Evolutionary conservation across 2,113 vertebrate species (phyloP).

Genomic region (Podarcis muralis): DNA sequence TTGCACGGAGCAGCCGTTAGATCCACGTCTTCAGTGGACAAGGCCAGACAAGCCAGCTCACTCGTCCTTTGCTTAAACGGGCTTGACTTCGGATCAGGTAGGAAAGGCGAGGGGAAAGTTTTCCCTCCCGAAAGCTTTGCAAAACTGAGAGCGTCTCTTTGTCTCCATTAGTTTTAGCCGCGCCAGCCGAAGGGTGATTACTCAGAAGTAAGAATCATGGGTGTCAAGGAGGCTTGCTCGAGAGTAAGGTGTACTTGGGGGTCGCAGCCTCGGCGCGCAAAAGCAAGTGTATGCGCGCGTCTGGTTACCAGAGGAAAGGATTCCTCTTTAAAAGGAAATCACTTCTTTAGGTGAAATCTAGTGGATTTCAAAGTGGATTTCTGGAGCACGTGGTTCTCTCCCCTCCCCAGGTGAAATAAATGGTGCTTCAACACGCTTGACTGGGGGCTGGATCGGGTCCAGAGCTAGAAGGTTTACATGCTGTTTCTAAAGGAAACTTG

Average conservation of each 20-base stretch:
- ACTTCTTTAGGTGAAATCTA: background rate
- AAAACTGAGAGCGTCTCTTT: background rate
- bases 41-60: slow-evolving; percentile 16
- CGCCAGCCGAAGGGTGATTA: background rate
- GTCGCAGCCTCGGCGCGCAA: too few species aligned
- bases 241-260: too few species aligned
- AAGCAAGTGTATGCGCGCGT: background rate
- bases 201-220: background rate
- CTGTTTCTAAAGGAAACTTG: background rate
- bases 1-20: slow-evolving; percentile 89
- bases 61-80: background rate
- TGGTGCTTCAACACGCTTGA: background rate
- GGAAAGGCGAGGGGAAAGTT: slow-evolving; percentile 6
- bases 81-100: slow-evolving; percentile 44
- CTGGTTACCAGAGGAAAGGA: background rate
- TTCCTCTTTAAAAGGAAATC: background rate
- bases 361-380: too few species aligned
- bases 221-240: too few species aligned
- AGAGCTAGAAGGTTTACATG: background rate
- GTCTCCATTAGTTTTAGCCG: background rate
- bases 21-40: slow-evolving; percentile 66
- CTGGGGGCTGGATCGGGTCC: background rate
- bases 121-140: background rate
- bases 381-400: background rate
- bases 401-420: too few species aligned